phyloP scores from a whole-genome alignment of 2,113 vertebrate species.

The Calidris pygmaea region DNA sequence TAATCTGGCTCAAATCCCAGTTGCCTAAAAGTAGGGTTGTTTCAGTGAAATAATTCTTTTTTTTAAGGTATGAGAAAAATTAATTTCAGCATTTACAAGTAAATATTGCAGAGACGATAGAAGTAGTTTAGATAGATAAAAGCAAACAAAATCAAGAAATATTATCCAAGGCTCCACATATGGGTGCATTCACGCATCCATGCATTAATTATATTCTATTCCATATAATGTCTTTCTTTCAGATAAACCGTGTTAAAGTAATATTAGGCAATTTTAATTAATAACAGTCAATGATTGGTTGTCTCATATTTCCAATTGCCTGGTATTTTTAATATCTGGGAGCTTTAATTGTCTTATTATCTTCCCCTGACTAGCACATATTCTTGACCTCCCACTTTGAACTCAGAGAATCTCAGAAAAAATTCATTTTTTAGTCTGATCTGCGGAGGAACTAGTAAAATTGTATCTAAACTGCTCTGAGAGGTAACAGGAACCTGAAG shows the following conservation, averaged over 20 bases:
- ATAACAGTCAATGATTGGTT: background rate
- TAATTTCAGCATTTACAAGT: background rate
- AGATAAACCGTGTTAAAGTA: background rate
- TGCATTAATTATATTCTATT: background rate
- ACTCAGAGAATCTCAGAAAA: background rate
- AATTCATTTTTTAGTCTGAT: background rate
- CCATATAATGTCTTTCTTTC: background rate
- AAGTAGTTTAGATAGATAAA: background rate
- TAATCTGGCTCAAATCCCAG: background rate
- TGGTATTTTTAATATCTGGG: background rate
- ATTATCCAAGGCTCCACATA: background rate
- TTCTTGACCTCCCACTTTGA: background rate
- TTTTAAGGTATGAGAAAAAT: background rate
- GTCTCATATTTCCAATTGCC: background rate
- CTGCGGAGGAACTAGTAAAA: background rate
- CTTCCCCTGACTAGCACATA: background rate
- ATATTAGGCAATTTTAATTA: background rate
- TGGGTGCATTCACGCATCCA: background rate
- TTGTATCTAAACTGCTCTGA: background rate
- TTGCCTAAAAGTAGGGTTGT: background rate
- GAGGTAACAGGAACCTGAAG: background rate
- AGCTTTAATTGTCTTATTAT: background rate
- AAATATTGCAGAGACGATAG: background rate
- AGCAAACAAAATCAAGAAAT: background rate
- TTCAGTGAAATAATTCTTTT: background rate